Base-by-base conservation (phyloP, 2,113 vertebrate genomes). In the Triplophysa rosa region DNA sequence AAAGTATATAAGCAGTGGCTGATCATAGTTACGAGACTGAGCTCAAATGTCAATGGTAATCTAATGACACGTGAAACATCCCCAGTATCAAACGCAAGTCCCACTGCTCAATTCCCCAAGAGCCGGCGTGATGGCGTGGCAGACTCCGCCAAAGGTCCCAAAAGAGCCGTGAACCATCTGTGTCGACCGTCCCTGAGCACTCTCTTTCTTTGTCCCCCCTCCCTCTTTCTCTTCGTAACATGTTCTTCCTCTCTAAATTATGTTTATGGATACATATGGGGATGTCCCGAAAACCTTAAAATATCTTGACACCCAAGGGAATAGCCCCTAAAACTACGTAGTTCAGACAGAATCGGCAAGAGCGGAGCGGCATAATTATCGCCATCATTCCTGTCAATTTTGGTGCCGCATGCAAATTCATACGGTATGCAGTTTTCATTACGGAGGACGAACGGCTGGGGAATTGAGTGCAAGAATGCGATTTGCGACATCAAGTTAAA, bases 321-420 rank as follows among this genome's bases (percentile, higher is more conserved):
- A 78, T 37, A 37, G 49, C 21, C 21, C 13, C 47, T 65, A 74
- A 81, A 75, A 54, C 77, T 78, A 67, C 33, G 54, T 45, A 64
- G 58, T 64, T 49, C 23, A 74, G 65, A 67, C 47, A 40, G 62
- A 40, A 62, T n/a, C 14, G 26, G 33, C 14, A 65, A 67, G 23
- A 45, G 67, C 52, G 13, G 64, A 67, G 49, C 24, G 23, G n/a
- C 23, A 2, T 72, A 80, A 80, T 83, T 66, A 83, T 47, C 59
- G 52, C 8, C 52, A 49, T 83, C 73, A 24, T 45, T 77, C 64
- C 26, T 54, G 67, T 63, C 78, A 19, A 62, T 78, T 69, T 64
- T 58, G 37, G 62, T 56, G 67, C 29, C 73, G 56, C 54, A 67
- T 77, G 74, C 62, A 73, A 73, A 84, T 80, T 63, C 49, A 77